Percentiles rank a stretch among this genome's conserved stretches.
These are phyloP conservation scores for Melieria crassipennis DNA, from an alignment of 2,888 invertebrate species.

Conservation along the genomic window DNA sequence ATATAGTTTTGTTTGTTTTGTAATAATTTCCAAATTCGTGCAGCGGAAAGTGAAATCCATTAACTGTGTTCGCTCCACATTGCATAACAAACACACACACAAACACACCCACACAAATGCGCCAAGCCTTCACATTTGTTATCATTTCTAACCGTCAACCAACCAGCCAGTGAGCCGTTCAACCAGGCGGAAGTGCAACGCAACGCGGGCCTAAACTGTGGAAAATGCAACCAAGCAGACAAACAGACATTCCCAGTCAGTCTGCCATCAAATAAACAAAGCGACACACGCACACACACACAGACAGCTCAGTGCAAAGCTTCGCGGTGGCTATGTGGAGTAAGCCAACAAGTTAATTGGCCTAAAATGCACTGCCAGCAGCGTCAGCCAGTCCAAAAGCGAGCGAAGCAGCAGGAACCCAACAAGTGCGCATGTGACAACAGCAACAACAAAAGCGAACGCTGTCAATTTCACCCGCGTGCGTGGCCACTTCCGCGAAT, in stretches of 20 bases:
- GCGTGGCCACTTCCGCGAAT: neutral
- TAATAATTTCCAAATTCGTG: too few relatives aligned
- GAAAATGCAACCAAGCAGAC: neutral
- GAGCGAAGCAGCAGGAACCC: neutral
- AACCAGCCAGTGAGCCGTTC: neutral
- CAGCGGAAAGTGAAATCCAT: too few relatives aligned
- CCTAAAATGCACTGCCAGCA: conserved; percentile 36
- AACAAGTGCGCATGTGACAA: neutral
- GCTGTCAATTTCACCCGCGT: neutral
- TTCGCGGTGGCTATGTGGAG: conserved; percentile 47
- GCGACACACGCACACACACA: neutral
- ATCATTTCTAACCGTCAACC: neutral
- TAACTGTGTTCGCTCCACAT: too few relatives aligned
- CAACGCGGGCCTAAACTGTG: neutral
- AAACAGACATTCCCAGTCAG: too few relatives aligned
- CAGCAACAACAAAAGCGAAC: neutral
- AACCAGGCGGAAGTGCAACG: conserved; percentile 11
- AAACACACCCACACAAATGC: too few relatives aligned
- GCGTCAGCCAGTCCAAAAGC: too few relatives aligned
- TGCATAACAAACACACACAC: too few relatives aligned
- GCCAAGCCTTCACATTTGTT: too few relatives aligned
- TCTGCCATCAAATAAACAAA: neutral
- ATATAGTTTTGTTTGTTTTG: too few relatives aligned
- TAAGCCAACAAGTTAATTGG: conserved; percentile 58
- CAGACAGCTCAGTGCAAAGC: neutral